These are phyloP conservation scores for Botia almorhae DNA, from an alignment of 2,797 vertebrate genomes.

Conservation along the genomic window DNA sequence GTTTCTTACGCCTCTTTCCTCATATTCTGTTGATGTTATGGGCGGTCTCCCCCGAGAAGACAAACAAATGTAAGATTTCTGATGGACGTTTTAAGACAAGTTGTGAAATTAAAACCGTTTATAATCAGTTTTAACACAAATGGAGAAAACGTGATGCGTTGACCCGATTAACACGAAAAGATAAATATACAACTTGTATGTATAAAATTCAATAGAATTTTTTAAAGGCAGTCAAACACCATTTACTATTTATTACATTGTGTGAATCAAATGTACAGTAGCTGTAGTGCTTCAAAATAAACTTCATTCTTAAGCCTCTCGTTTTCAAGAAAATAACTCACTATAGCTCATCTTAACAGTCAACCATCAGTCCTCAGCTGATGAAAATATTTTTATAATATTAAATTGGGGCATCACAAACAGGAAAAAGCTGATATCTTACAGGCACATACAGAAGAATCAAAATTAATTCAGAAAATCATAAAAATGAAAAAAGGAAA, in stretches of 20 bases:
- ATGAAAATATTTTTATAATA: background rate
- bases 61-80: too few species aligned
- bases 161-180: too few species aligned
- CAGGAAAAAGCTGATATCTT: background rate
- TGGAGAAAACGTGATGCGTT: too few species aligned
- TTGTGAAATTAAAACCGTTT: too few species aligned
- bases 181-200: too few species aligned
- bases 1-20: too few species aligned
- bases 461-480: background rate
- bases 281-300: background rate
- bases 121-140: too few species aligned
- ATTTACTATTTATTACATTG: slow-evolving; percentile 14
- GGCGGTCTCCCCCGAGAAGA: too few species aligned
- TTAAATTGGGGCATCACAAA: background rate
- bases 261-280: background rate
- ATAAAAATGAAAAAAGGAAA: too few species aligned
- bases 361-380: background rate
- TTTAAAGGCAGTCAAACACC: background rate
- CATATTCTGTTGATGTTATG: too few species aligned
- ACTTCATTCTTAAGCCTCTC: background rate
- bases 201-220: too few species aligned
- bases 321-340: background rate
- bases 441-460: background rate
- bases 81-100: too few species aligned
- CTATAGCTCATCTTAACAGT: background rate